Evolutionary conservation across 2,797 vertebrate genomes (phyloP), one percentile per base, ranked within the genome.

Genomic region (Orestias chungarensis): DNA sequence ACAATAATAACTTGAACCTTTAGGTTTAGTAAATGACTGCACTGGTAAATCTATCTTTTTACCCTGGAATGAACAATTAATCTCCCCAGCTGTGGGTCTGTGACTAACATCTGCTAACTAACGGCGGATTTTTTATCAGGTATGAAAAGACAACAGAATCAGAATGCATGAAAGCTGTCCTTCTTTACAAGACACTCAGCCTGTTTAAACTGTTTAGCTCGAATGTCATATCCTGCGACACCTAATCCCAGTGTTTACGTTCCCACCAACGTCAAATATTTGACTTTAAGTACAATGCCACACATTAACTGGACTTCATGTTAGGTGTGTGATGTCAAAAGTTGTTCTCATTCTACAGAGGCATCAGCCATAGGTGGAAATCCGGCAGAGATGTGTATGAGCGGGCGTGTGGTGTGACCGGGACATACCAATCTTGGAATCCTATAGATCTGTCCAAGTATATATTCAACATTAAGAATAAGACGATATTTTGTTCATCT

Each of bases 211-310:
- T 2, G 23, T 15, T 40, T 14, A 31, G 31, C 54, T 33, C 49
- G 46, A 27, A 57, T 17, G 7, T 66, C 29, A 2, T 42, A 68
- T 61, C 55, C 10, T 76, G 38, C 64, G 1, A 27, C 55, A 38
- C 14, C 38, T 3, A 12, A 70, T 64, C 31, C 4, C 23, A 11
- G 49, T 25, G 25, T 12, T 40, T 66, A 11, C 29, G 4, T 49
- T 68, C 42, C 31, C 74, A 62, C 66, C 72, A 49, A 69, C 4
- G 18, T 75, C 80, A 87, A 85, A 88, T 83, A 82, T 86, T 81
- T 83, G 71, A 1, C 75, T 40, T 62, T 4, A 71, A 17, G 11
- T 3, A 29, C 17, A 3, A 12, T 20, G 25, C 17, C 23, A 38
- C 31, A 52, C 35, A n/a, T 52, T 40, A 17, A 20, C 44, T 0